Evolutionary conservation across 2,113 vertebrate genomes (phyloP).

Genomic region (Microtus ochrogaster): DNA sequence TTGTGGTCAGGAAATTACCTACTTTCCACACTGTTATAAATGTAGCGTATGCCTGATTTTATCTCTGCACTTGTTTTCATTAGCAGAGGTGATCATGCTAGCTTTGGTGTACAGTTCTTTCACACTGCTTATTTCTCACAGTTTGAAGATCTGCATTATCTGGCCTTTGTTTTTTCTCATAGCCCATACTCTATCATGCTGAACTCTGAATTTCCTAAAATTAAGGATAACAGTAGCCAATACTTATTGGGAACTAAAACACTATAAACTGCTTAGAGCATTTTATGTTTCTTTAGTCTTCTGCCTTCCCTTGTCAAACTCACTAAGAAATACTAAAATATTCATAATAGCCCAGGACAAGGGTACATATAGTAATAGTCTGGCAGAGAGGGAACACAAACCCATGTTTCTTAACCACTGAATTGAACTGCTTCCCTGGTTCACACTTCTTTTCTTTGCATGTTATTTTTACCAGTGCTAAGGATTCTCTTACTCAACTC

Average conservation of each 20-base stretch:
- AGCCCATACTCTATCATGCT: not conserved
- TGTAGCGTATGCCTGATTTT: not conserved
- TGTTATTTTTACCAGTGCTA: not conserved
- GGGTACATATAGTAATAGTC: not conserved
- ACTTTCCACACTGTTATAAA: not conserved
- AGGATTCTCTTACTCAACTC: not conserved
- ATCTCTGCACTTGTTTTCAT: not conserved
- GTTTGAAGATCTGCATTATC: not conserved
- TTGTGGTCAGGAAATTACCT: not conserved
- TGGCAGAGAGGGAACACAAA: not conserved
- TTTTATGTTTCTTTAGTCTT: conserved; percentile 45
- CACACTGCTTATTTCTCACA: not conserved
- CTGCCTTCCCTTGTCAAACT: not conserved
- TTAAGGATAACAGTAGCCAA: not conserved
- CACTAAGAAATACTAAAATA: conserved; percentile 7
- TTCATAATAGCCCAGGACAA: conserved; percentile 10
- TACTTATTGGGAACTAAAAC: conserved; percentile 2
- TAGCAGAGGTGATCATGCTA: not conserved
- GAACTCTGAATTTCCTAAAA: not conserved
- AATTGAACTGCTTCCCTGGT: not conserved
- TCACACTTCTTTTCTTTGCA: not conserved
- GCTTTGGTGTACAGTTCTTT: not conserved
- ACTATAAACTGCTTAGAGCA: not conserved
- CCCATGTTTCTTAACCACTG: not conserved
- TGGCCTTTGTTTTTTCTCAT: not conserved